Evolutionary conservation across 2,113 vertebrate genomes (phyloP).

Genomic region (Physeter macrocephalus): DNA sequence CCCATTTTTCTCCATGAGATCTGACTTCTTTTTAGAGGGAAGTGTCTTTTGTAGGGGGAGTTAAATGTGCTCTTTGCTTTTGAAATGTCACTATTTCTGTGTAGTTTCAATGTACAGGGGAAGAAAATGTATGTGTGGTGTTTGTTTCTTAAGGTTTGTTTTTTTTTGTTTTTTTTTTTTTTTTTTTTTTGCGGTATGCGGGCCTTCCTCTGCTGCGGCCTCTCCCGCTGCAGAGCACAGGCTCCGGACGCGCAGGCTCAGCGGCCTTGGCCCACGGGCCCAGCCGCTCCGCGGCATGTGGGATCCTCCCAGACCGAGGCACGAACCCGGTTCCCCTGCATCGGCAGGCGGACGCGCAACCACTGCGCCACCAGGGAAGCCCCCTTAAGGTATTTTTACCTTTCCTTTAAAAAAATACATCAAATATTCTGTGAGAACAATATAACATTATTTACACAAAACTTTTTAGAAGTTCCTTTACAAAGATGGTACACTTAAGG

Average conservation of each 20-base stretch:
- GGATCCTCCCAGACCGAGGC: no score
- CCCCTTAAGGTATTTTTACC: not conserved
- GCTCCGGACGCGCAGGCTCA: no score
- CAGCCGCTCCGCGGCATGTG: no score
- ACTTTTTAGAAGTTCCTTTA: not conserved
- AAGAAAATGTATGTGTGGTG: not conserved
- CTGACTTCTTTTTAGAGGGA: not conserved
- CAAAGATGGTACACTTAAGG: not conserved
- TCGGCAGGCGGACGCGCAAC: no score
- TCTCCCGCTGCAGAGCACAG: no score
- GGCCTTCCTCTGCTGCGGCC: no score
- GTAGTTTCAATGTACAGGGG: not conserved
- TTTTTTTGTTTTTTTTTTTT: no score
- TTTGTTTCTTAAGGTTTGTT: not conserved
- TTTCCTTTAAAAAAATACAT: not conserved
- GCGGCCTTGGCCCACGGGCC: no score
- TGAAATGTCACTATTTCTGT: not conserved
- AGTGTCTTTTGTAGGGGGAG: not conserved
- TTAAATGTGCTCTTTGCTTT: not conserved
- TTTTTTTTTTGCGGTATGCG: no score
- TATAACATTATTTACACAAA: not conserved
- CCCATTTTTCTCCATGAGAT: not conserved
- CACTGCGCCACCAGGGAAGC: no score
- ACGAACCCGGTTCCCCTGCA: no score
- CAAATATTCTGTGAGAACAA: not conserved